These are phyloP conservation scores for Cyanoramphus novaezelandiae DNA, from an alignment of 2,113 vertebrate genomes.

Conservation along the genomic window DNA sequence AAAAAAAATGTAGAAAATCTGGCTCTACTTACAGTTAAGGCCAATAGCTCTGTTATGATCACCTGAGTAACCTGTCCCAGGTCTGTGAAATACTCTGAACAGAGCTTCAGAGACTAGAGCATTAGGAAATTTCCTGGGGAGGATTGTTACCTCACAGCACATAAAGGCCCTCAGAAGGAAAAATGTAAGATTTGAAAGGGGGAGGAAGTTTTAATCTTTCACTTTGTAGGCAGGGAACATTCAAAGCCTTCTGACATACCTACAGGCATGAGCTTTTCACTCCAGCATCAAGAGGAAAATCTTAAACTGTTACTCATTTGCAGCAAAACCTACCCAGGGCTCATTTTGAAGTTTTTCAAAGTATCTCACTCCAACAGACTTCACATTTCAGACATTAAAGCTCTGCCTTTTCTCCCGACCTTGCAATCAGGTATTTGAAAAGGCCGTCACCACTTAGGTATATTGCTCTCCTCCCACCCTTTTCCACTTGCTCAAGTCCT, in stretches of 20 bases:
- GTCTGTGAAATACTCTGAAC: background rate
- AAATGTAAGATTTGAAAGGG: background rate
- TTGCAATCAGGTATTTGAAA: background rate
- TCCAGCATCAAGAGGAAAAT: background rate
- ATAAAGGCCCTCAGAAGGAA: background rate
- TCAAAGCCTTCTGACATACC: background rate
- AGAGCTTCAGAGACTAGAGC: background rate
- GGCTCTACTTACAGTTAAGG: background rate
- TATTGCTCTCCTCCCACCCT: background rate
- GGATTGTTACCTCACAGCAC: accelerated
- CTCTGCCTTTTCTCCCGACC: background rate
- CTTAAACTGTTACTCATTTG: constrained; percentile 25
- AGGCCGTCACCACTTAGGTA: background rate
- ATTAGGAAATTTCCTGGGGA: background rate
- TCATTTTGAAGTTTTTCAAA: constrained; percentile 32
- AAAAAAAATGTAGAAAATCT: background rate
- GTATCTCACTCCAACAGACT: background rate
- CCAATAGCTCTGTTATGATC: background rate
- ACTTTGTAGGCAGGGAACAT: background rate
- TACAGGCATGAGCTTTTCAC: background rate
- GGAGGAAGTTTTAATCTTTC: background rate
- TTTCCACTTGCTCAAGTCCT: background rate
- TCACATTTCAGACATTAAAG: constrained; percentile 7
- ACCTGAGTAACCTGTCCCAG: background rate
- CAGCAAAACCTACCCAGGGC: background rate